Evolutionary conservation across 1,140 invertebrate genomes (phyloP), one percentile per base, ranked within the genome.

Genomic region (Pogonomyrmex barbatus): DNA sequence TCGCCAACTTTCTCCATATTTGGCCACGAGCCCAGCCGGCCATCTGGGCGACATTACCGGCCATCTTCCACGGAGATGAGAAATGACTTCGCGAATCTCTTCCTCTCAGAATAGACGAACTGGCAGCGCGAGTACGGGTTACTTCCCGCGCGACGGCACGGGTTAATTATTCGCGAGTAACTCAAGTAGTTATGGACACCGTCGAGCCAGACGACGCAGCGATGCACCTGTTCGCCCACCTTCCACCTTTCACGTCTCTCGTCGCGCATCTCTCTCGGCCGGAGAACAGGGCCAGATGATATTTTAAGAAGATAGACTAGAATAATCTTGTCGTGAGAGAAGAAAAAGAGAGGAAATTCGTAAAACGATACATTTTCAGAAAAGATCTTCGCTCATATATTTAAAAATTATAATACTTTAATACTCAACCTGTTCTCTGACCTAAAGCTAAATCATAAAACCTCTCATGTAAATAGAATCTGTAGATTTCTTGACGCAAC

Each of bases 41-140:
- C 50, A 81, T 70, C 63, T 56, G 50, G 58, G 10, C 76, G 36
- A 17, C 12, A 81, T 81, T 71, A 58, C 10, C 14, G 24, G 58
- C 45, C 17, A 17, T 71, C 9, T 24, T 45, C 30, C 58, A 36
- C 42, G 45, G 24, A 50, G 24, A 68, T 68, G 60, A 78, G 24
- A 65, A 70, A 45, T 10, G 33, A 63, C 58, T 78, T 65, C 42
- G 76, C 42, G 33, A 45, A 36, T 50, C 33, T 65, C 45, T 50
- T 42, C 24, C 76, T 78, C 45, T 78, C 42, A 47, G 75, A 77
- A 77, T 77, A 77, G 42, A 77, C 42, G 62, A 81, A 68, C 33
- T 52, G 56, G 42, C 42, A 62, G 14, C 14, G 24, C 50, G 14
- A 56, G 47, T 70, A 71, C 36, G 39, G 24, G 24, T 42, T 50